Evolutionary conservation across 2,113 vertebrate species (phyloP), one percentile per base, ranked within the genome.

Genomic region (Heteronetta atricapilla): DNA sequence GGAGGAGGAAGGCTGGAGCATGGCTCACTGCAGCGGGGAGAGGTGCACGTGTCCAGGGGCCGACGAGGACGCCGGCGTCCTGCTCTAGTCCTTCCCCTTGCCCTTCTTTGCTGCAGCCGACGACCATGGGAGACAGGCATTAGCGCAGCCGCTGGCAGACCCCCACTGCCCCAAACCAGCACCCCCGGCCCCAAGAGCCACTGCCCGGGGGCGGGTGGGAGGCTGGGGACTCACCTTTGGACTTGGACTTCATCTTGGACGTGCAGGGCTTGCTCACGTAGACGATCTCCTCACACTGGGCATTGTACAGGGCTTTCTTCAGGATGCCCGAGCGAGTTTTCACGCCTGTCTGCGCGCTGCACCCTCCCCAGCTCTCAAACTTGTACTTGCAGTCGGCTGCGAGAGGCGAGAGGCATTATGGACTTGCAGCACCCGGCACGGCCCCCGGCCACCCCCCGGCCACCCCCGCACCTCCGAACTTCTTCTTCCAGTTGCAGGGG

Each of bases 401-500:
- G 74, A 81, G 36, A 86, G 31, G 8, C 21, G 23, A 69, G 21
- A 86, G 8, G 10, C 1, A 6, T 94, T 48, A 95, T 40, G 50
- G 34, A 18, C 2, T 0, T 22, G 7, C 19, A 60, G 44, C 34
- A 82, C 12, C 23, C 0, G 1, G 10, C 0, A 0, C 8, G 19
- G 67, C 23, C n/a, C 74, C 34, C 36, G 56, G 13, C 14, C 33
- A 38, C 13, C 21, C 8, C 6, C 1, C 5, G 0, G 3, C 42
- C 52, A 52, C 1, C 13, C 7, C 63, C 98, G 97, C 95, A 99
- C 99, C 98, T 98, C 99, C 99, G 87, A 99, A 99, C 89, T 99
- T 98, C 97, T 99, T 99, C 97, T 99, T 99, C 99, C 99, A 99
- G 98, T 99, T 99, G 98, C 99, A 99, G 42, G 99, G 99, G 84